Conservation (phyloP, 2,888 invertebrate genomes). For the Desoria tigrina region DNA sequence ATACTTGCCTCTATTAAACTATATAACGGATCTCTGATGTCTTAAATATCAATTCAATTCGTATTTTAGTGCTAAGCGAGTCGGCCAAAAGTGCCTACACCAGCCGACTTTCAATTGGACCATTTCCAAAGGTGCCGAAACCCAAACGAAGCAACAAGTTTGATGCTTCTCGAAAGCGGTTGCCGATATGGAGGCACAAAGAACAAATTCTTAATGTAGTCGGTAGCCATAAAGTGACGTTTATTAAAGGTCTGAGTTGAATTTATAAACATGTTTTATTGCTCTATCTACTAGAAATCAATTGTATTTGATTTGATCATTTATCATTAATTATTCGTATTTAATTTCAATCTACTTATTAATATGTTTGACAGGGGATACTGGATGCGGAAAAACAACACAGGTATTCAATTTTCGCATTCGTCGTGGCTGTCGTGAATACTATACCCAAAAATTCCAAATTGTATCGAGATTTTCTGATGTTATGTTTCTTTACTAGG, state of each 20-base stretch:
- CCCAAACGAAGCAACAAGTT: constrained; percentile 22
- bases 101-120: constrained; percentile 24
- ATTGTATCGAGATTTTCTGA: too few species aligned
- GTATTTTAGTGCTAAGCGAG: too few species aligned
- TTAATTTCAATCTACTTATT: too few species aligned
- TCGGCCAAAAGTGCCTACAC: constrained; percentile 9
- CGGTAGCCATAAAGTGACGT: constrained; percentile 65
- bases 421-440: too few species aligned
- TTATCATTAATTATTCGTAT: too few species aligned
- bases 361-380: constrained; percentile 71
- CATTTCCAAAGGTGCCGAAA: constrained; percentile 39
- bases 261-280: too few species aligned
- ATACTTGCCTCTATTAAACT: too few species aligned
- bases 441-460: too few species aligned
- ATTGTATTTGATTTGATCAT: not conserved
- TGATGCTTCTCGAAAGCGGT: constrained; percentile 59
- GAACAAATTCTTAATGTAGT: constrained; percentile 69
- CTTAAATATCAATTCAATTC: too few species aligned
- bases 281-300: too few species aligned
- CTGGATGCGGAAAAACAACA: constrained; percentile 93
- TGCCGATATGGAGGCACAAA: constrained; percentile 70
- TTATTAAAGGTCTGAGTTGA: constrained; percentile 65
- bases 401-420: constrained; percentile 69
- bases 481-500: too few species aligned
- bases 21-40: too few species aligned